Conservation (phyloP, 1,140 invertebrate species). For the Papilio polyxenes region DNA sequence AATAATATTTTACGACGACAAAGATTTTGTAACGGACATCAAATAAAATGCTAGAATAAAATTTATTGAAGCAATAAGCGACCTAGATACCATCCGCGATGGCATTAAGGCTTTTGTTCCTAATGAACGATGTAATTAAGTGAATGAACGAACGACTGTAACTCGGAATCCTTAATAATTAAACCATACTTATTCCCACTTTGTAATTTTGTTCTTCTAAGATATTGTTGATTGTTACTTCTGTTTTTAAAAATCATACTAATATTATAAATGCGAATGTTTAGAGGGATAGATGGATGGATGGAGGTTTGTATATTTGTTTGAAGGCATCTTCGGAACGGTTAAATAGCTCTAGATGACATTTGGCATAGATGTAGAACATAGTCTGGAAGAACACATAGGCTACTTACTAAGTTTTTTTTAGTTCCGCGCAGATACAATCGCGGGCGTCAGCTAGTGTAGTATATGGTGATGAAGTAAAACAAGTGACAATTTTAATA, state of each 20-base stretch:
- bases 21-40: background rate
- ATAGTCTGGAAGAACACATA: too few relatives aligned
- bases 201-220: background rate
- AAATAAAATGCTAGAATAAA: background rate
- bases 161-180: conserved; percentile 12
- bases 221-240: too few relatives aligned
- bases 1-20: background rate
- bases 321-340: too few relatives aligned
- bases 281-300: too few relatives aligned
- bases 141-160: conserved; percentile 6
- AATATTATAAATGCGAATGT: too few relatives aligned
- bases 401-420: too few relatives aligned
- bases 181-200: conserved; percentile 20
- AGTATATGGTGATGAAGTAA: background rate
- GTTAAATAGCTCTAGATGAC: too few relatives aligned
- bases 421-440: too few relatives aligned
- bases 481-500: background rate
- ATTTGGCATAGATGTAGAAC: too few relatives aligned
- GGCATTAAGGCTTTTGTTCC: conserved; percentile 3
- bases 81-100: background rate
- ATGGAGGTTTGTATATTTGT: too few relatives aligned
- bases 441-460: too few relatives aligned
- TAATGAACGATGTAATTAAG: conserved; percentile 22
- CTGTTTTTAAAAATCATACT: background rate
- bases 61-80: background rate